Evolutionary conservation across 2,113 vertebrate species (phyloP), one percentile per base, ranked within the genome.

Genomic region (Myrmecobius fasciatus): DNA sequence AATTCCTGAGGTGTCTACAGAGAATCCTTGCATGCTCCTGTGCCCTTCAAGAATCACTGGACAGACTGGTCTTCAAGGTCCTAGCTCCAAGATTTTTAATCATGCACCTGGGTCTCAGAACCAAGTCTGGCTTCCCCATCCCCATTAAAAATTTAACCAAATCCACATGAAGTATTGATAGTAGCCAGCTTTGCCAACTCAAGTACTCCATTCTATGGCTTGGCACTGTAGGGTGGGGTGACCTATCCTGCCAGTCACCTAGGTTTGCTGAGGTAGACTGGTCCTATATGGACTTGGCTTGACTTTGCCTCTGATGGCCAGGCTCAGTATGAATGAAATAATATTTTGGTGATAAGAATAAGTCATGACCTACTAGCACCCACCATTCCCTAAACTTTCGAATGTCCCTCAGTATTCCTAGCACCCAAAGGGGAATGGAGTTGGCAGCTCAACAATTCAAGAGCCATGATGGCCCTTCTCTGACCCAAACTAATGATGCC

Each of bases 331-430:
- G 60, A 20, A 3, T 43, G 36, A 83, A 43, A 43, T 43, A n/a
- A n/a, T 56, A 56, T 67, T 67, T 17, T 67, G 56, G 10, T 36
- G 28, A 67, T 67, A 67, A 10, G 53, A 31, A 4, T 83, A 83
- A 83, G n/a, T 20, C 67, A 83, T 8, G 67, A 83, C 6, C n/a
- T 43, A 24, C 20, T 2, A 43, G 67, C n/a, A 83, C n/a, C n/a
- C 67, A 20, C 36, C 6, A 5, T 75, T 75, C 36, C 60, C 56
- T 28, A 60, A 2, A 60, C 28, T 53, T 53, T 53, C 24, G 8
- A 8, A 10, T 31, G 31, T 2, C 8, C 26, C 43, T 3, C 2
- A 1, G 7, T 36, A 12, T 1, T 25, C 20, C 5, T 53, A 7
- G 25, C 60, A 31, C 25, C 25, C 89, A 26, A 28, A n/a, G 25